phyloP scores from a whole-genome alignment of 30 jellyfish, hydroid and myxozoan species.

The Nemopilema nomurai region DNA sequence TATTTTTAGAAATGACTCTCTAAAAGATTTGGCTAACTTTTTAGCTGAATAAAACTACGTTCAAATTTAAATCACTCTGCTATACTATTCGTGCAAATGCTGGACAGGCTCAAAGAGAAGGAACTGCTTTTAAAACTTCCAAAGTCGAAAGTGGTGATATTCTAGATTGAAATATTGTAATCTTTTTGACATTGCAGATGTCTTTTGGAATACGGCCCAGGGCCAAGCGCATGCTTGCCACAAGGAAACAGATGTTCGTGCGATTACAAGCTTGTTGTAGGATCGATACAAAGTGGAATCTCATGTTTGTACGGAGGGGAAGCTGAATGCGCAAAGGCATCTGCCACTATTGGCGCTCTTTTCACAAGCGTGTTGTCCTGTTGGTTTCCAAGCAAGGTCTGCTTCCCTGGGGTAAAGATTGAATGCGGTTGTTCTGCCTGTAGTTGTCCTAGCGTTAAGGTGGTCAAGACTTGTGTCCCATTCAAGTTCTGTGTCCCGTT shows the following conservation, averaged over 20 bases:
- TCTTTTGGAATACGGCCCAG: conserved; percentile 61
- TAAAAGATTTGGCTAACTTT: too few species aligned
- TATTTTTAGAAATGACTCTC: too few species aligned
- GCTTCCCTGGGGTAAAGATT: conserved; percentile 56
- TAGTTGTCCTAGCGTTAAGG: conserved; percentile 67
- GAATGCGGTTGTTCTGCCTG: conserved; percentile 69
- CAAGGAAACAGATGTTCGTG: conserved; percentile 82
- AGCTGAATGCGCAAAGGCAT: conserved; percentile 49
- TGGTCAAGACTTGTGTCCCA: conserved; percentile 36
- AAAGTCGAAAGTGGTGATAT: background rate
- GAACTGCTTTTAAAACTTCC: too few species aligned
- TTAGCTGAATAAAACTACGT: too few species aligned
- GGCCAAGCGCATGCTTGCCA: conserved; percentile 75
- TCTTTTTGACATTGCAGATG: conserved; percentile 32
- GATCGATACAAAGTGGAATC: conserved; percentile 46
- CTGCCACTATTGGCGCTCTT: conserved; percentile 33
- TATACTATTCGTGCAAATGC: too few species aligned
- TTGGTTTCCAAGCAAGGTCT: conserved; percentile 77
- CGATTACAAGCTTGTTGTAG: conserved; percentile 49
- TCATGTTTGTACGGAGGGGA: conserved; percentile 44
- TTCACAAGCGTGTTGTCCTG: conserved; percentile 59
- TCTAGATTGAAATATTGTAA: background rate
- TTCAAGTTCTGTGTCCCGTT: conserved; percentile 75
- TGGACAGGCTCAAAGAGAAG: too few species aligned
- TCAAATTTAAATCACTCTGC: too few species aligned